Evolutionary conservation across 2,888 invertebrate genomes (phyloP).

Genomic region (Polia nebulosa): DNA sequence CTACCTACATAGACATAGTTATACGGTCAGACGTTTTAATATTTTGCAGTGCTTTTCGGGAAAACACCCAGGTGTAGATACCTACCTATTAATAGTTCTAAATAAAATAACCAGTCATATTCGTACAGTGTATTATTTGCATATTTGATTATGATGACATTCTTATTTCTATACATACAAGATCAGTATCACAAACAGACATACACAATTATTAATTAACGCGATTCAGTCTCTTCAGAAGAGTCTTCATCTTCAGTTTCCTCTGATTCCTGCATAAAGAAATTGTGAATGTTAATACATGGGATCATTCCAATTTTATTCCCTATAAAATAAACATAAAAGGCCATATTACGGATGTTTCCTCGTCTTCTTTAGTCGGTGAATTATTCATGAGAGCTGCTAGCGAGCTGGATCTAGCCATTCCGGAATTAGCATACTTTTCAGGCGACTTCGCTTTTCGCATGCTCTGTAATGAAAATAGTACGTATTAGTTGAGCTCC

Average conservation of each 20-base stretch:
- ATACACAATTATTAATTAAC: slow-evolving; percentile 62
- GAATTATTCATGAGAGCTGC: slow-evolving; percentile 85
- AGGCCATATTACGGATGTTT: slow-evolving; percentile 77
- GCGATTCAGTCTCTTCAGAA: slow-evolving; percentile 85
- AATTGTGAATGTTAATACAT: neutral
- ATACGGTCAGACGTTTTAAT: slow-evolving; percentile 17
- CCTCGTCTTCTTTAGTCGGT: slow-evolving; percentile 80
- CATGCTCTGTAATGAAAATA: slow-evolving; percentile 69
- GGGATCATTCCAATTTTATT: neutral
- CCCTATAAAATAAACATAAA: neutral
- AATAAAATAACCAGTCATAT: slow-evolving; percentile 50
- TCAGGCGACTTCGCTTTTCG: slow-evolving; percentile 82
- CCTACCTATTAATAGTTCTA: slow-evolving; percentile 12
- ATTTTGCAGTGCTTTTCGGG: slow-evolving; percentile 42
- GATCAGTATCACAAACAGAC: neutral
- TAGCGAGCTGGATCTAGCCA: slow-evolving; percentile 81
- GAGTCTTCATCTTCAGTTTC: slow-evolving; percentile 81
- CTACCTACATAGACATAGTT: slow-evolving; percentile 31
- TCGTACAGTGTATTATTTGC: slow-evolving; percentile 51
- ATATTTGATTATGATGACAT: slow-evolving; percentile 2
- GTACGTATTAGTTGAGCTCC: neutral
- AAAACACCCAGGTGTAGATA: neutral
- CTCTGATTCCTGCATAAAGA: slow-evolving; percentile 79
- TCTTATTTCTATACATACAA: slow-evolving; percentile 4
- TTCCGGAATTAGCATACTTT: slow-evolving; percentile 67